phyloP scores from a whole-genome alignment of 2,797 vertebrate genomes.

The Pseudotriccus pelzelni region DNA sequence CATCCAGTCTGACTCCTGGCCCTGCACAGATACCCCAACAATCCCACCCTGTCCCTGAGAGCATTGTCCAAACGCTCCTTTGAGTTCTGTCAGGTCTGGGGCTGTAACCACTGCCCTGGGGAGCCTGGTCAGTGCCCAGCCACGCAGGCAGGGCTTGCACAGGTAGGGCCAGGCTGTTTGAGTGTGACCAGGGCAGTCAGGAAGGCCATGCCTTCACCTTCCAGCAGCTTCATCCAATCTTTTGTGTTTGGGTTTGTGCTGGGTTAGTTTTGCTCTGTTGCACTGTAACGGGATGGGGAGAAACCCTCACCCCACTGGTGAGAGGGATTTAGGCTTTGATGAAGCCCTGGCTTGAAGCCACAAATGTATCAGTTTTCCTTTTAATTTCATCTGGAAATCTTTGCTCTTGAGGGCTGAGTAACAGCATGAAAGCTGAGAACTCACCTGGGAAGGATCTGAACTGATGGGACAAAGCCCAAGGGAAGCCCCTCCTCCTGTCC shows the following conservation, averaged over 20 bases:
- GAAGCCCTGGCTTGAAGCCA: neutral
- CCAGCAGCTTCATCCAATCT: neutral
- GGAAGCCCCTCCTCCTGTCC: neutral
- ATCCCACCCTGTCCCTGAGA: neutral
- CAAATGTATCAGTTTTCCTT: neutral
- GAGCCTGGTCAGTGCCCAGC: neutral
- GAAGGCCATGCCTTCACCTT: neutral
- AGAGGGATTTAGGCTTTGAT: neutral
- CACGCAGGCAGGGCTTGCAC: neutral
- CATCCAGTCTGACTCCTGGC: neutral
- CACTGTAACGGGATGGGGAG: accelerated
- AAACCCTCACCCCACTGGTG: accelerated
- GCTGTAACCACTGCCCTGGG: neutral
- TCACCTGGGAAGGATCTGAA: neutral
- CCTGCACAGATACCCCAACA: neutral
- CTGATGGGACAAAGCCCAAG: neutral
- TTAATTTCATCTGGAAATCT: neutral
- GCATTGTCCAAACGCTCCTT: neutral
- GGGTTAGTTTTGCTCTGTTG: neutral
- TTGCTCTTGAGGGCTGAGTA: neutral
- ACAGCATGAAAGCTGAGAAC: neutral
- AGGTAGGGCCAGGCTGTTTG: neutral
- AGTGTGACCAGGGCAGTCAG: neutral
- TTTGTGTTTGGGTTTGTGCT: too few species aligned
- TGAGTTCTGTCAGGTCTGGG: neutral